phyloP scores from a whole-genome alignment of 2,797 vertebrate species.

The Triplophysa yarkandensis region DNA sequence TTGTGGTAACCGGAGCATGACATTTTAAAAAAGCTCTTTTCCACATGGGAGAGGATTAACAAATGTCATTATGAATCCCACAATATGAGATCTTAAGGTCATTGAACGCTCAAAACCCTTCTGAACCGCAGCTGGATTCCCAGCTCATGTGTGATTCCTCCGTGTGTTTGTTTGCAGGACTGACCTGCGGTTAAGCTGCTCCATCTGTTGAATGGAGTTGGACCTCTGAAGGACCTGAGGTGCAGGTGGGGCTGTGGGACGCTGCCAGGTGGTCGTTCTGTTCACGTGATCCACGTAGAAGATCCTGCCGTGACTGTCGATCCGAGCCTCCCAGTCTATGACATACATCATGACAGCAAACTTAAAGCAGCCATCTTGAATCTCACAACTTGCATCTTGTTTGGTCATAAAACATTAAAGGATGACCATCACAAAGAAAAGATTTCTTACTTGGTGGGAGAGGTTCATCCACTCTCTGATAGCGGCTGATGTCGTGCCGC shows the following conservation, averaged over 20 bases:
- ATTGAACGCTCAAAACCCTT: neutral
- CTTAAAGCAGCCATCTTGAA: neutral
- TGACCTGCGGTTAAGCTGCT: slow-evolving; percentile 92
- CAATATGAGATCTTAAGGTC: slow-evolving; percentile 5
- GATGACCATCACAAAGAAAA: slow-evolving; percentile 19
- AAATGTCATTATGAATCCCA: slow-evolving; percentile 17
- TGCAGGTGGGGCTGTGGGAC: slow-evolving; percentile 87
- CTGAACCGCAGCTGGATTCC: neutral
- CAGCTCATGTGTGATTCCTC: neutral
- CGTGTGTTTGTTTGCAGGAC: slow-evolving; percentile 15
- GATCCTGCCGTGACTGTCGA: slow-evolving; percentile 93
- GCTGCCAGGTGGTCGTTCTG: slow-evolving; percentile 94
- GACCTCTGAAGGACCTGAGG: slow-evolving; percentile 92
- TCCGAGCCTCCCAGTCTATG: slow-evolving; percentile 95
- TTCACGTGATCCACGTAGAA: slow-evolving; percentile 97
- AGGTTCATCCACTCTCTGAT: slow-evolving; percentile 95
- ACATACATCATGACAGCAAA: neutral
- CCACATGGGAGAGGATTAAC: slow-evolving; percentile 18
- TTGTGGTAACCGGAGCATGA: slow-evolving; percentile 15
- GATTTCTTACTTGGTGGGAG: slow-evolving; percentile 88
- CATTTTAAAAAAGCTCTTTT: slow-evolving; percentile 41
- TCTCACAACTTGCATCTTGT: neutral
- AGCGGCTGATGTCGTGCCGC: slow-evolving; percentile 89
- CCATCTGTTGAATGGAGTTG: slow-evolving; percentile 96
- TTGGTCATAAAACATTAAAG: neutral